These are phyloP conservation scores for Drosophila biarmipes DNA, from an alignment of 1,140 invertebrate genomes.

Conservation along the genomic window DNA sequence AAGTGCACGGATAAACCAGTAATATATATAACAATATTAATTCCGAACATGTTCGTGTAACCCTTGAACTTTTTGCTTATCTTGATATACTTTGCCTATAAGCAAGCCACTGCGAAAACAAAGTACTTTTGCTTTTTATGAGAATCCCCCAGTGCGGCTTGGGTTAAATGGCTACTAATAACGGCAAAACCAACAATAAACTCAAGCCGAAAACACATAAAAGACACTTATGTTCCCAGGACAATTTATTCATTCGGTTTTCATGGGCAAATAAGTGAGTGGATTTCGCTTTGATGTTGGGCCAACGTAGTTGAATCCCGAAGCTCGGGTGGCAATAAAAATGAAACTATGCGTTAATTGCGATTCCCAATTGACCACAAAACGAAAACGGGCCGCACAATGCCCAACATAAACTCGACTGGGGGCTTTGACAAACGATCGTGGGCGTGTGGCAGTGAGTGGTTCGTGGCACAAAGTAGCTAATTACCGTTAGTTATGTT, in stretches of 20 bases:
- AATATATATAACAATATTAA: background rate
- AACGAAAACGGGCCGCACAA: slow-evolving; percentile 38
- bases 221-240: slow-evolving; percentile 3
- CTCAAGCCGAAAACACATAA: slow-evolving; percentile 1
- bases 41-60: background rate
- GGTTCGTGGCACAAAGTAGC: slow-evolving; percentile 72
- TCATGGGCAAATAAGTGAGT: slow-evolving; percentile 46
- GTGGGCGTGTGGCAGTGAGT: slow-evolving; percentile 15
- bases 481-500: slow-evolving; percentile 81
- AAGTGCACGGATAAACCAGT: background rate
- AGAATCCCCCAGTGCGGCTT: background rate
- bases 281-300: slow-evolving; percentile 16
- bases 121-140: background rate
- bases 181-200: slow-evolving; percentile 6
- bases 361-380: slow-evolving; percentile 75
- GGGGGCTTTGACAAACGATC: slow-evolving; percentile 23
- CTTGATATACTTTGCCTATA: background rate
- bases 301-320: slow-evolving; percentile 15
- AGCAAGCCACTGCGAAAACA: background rate
- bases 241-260: slow-evolving; percentile 40
- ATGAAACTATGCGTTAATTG: slow-evolving; percentile 77
- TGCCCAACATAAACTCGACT: slow-evolving; percentile 60
- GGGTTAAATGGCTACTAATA: background rate
- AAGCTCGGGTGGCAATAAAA: slow-evolving; percentile 57
- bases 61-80: background rate